Conservation (phyloP, 2,888 invertebrate genomes). For the Sturmia bella region DNA sequence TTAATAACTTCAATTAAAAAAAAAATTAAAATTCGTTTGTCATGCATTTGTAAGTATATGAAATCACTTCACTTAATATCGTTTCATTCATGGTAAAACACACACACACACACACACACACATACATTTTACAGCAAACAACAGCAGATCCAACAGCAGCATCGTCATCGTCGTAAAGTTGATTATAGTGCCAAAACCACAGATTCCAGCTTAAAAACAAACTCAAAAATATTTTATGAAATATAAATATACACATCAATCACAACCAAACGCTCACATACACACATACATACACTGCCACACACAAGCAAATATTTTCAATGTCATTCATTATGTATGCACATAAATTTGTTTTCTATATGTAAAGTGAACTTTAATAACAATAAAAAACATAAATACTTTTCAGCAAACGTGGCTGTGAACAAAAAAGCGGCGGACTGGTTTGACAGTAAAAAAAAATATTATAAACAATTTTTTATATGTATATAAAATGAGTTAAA, state of each 20-base stretch:
- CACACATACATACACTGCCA: neutral
- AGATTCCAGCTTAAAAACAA: slow-evolving; percentile 22
- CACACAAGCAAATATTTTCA: slow-evolving; percentile 50
- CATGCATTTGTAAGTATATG: neutral
- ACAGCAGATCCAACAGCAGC: slow-evolving; percentile 20
- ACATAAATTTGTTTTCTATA: slow-evolving; percentile 61
- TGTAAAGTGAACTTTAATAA: slow-evolving; percentile 18
- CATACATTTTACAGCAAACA: neutral
- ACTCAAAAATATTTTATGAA: neutral
- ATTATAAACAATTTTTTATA: slow-evolving; percentile 44
- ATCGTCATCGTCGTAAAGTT: slow-evolving; percentile 27
- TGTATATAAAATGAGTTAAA: slow-evolving; percentile 9
- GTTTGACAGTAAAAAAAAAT: slow-evolving; percentile 26
- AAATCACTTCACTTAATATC: slow-evolving; percentile 55
- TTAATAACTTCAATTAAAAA: slow-evolving; percentile 56
- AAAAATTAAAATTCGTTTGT: neutral
- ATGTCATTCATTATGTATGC: slow-evolving; percentile 68
- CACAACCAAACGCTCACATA: neutral
- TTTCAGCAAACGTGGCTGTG: slow-evolving; percentile 5
- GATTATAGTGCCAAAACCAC: slow-evolving; percentile 58
- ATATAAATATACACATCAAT: slow-evolving; percentile 21
- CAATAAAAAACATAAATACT: neutral
- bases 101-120: neutral
- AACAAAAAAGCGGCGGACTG: slow-evolving; percentile 12
- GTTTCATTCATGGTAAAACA: slow-evolving; percentile 20